Evolutionary conservation across 2,797 vertebrate species (phyloP).

Genomic region (Saguinus oedipus): DNA sequence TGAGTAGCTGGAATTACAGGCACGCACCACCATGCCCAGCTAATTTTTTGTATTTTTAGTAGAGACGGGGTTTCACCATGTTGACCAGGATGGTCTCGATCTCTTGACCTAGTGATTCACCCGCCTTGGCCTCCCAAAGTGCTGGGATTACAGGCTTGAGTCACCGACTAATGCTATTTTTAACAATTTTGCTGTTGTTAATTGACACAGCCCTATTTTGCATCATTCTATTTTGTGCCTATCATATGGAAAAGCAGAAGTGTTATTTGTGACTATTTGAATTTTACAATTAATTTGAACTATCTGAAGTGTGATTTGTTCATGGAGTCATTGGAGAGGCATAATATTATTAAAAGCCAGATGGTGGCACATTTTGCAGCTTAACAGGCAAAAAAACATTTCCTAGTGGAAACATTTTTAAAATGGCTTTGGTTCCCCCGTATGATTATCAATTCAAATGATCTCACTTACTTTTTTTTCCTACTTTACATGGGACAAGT

Average conservation of each 20-base stretch:
- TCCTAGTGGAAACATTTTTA: conserved; percentile 44
- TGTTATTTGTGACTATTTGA: conserved; percentile 5
- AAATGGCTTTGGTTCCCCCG: conserved; percentile 42
- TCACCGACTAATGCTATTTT: too few species aligned
- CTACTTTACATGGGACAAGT: too few species aligned
- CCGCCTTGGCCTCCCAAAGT: too few species aligned
- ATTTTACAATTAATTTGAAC: conserved; percentile 41
- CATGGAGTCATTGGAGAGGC: conserved; percentile 47
- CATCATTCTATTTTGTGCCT: neutral
- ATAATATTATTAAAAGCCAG: conserved; percentile 72
- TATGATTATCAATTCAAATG: conserved; percentile 32
- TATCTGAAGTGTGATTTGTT: conserved; percentile 39
- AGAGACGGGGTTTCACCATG: too few species aligned
- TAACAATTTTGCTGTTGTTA: neutral
- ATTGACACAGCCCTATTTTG: neutral
- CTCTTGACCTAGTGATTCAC: too few species aligned
- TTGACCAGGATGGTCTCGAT: too few species aligned
- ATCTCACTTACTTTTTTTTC: neutral
- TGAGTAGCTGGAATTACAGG: too few species aligned
- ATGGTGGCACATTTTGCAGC: conserved; percentile 60
- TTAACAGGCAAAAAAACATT: conserved; percentile 42
- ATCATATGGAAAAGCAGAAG: neutral
- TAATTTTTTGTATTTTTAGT: too few species aligned
- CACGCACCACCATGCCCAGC: too few species aligned
- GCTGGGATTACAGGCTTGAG: too few species aligned